Evolutionary conservation across 2,888 invertebrate species (phyloP), one percentile per base, ranked within the genome.

Genomic region (Cataglyphis altisquamis): DNA sequence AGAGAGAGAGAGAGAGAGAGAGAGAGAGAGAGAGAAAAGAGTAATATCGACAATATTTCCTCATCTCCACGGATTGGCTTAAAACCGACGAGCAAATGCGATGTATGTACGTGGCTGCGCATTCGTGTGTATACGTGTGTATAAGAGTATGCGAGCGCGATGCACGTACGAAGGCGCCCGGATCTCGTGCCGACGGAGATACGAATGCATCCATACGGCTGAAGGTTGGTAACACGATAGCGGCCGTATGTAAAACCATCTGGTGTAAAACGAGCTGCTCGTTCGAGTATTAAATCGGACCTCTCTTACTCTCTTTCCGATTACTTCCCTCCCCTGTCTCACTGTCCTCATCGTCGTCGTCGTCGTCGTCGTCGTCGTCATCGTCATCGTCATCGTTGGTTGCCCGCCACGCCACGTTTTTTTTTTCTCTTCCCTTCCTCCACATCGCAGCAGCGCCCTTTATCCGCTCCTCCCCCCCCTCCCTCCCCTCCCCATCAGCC

Each of bases 191-290:
- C 72, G 72, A 68, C 60, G 78, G 62, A 88, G 81, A 72, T 82
- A 80, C 80, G 87, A 75, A 85, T 87, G 77, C 84, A 88, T 73
- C 83, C 86, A 84, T 85, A 87, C 88, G 75, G 55, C 82, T 39
- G 84, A 66, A 85, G 85, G 84, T 75, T 86, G 90, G 94, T 94
- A 94, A 94, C 93, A 92, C 93, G 94, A 94, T 94, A 94, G 93
- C 92, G 90, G 88, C 90, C 90, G 91, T 92, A 93, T 93, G 94
- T 93, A 94, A 94, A 94, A 93, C 91, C 94, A 94, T 94, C 94
- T 94, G 94, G 92, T 94, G 94, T 94, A 94, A 94, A 94, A 94
- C 93, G 94, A 94, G 94, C 93, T 94, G 94, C 90, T 94, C 94
- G 92, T 87, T 94, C 93, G 92, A 93, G 94, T 93, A 94, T 94